Percentiles rank a stretch among this genome's conserved stretches.
Evolutionary conservation across 2,113 vertebrate genomes (phyloP).

Genomic region (Eleginops maclovinus): DNA sequence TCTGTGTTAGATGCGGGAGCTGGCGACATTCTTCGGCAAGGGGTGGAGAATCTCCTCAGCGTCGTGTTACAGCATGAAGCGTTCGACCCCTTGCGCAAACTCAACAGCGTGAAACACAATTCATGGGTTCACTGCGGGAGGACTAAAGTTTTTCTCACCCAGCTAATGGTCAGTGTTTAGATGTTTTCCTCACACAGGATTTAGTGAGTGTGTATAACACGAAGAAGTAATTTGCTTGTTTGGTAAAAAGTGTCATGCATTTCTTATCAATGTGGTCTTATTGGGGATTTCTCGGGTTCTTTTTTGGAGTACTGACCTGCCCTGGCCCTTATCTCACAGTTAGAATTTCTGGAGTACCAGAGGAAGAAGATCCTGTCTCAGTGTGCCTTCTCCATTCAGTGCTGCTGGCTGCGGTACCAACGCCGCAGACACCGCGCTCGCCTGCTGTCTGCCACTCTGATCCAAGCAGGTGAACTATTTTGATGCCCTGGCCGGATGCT

Average conservation of each 20-base stretch:
- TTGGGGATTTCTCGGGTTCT: neutral
- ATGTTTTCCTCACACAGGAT: neutral
- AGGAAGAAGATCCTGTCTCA: conserved; percentile 83
- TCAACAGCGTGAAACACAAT: conserved; percentile 42
- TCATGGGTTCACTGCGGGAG: conserved; percentile 88
- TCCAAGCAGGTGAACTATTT: conserved; percentile 91
- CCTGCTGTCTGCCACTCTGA: conserved; percentile 82
- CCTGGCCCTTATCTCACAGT: conserved; percentile 75
- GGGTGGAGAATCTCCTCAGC: conserved; percentile 82
- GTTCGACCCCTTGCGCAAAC: conserved; percentile 18
- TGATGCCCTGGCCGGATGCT: neutral
- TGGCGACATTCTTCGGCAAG: conserved; percentile 25
- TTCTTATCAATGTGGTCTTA: neutral
- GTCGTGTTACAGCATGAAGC: conserved; percentile 53
- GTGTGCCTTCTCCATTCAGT: conserved; percentile 90
- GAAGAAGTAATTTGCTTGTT: neutral
- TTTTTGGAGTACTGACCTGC: conserved; percentile 20
- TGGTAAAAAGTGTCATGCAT: neutral
- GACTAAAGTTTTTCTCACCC: conserved; percentile 94
- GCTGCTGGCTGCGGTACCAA: conserved; percentile 87
- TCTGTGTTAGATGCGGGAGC: conserved; percentile 68
- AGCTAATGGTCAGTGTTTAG: conserved; percentile 83
- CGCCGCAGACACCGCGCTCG: conserved; percentile 71
- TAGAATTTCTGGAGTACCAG: conserved; percentile 88
- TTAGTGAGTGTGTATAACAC: neutral